Evolutionary conservation across 2,888 invertebrate species (phyloP), one percentile per base, ranked within the genome.

Genomic region (Volucella zonaria): DNA sequence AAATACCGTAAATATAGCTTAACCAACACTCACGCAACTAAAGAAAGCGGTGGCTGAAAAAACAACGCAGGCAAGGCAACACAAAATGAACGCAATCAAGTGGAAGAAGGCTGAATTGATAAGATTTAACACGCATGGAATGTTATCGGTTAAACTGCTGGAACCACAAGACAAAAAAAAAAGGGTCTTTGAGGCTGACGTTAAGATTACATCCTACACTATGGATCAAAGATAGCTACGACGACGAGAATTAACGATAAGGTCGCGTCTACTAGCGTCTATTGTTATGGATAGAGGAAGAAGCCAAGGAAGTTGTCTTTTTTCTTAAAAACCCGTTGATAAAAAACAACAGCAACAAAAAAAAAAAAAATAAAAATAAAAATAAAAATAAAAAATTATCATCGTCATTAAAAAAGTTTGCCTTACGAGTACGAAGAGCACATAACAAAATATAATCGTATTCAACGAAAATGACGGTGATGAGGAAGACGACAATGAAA

Each of bases 31-130:
- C 40, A 54, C 54, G 11, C 23, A 54, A 31, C 31, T 6, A 31
- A 31, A 31, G 31, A 31, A 15, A 23, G 10, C 54, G 2, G 10
- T 10, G 15, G 10, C 14, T 23, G 11, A 61, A 59, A 62, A 45
- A 38, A 74, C 73, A 31, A 47, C 54, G 43, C 18, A 18, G 62
- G 9, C 54, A 40, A 31, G 31, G 31, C 31, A 31, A 31, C 18
- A 47, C 12, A 11, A 14, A 62, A 43, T 11, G 42, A 47, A 52
- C 42, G 59, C 67, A 67, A 45, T 74, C 61, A 49, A 58, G 51
- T 58, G 51, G 78, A 78, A 31, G 31, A 31, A 82, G 73, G 73
- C 68, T 78, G 58, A 74, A 61, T 51, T 73, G 82, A 82, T 82
- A 82, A 78, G 78, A 82, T 71, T 40, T 59, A 49, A n/a, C 18